phyloP scores from a whole-genome alignment of 2,888 invertebrate genomes.

The Idaea straminata region DNA sequence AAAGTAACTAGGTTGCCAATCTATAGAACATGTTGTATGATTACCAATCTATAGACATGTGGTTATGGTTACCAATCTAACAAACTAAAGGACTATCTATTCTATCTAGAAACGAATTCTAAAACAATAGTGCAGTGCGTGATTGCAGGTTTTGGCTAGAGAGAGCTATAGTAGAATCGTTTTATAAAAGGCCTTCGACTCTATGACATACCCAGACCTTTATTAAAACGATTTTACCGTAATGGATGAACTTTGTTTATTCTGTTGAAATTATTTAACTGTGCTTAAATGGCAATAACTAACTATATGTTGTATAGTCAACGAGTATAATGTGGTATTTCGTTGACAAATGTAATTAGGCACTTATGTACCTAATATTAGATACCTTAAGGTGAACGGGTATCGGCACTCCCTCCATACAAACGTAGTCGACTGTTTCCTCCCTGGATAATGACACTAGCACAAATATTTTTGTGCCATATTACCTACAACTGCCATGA shows the following conservation, averaged over 20 bases:
- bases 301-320: neutral
- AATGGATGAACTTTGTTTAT: neutral
- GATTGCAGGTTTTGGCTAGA: neutral
- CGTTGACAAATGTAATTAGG: too few species aligned
- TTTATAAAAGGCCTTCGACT: too few species aligned
- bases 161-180: neutral
- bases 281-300: neutral
- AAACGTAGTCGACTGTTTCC: too few species aligned
- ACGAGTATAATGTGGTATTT: too few species aligned
- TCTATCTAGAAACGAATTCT: neutral
- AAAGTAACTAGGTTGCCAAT: neutral
- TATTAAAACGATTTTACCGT: neutral
- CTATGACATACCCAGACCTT: too few species aligned
- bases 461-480: too few species aligned
- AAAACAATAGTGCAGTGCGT: neutral
- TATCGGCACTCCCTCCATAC: too few species aligned
- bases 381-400: too few species aligned
- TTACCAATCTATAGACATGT: neutral
- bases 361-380: too few species aligned
- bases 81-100: neutral
- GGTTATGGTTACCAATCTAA: neutral
- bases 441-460: too few species aligned
- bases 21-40: neutral
- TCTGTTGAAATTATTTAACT: neutral
- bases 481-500: too few species aligned